These are phyloP conservation scores for Gila orcuttii DNA, from an alignment of 2,113 vertebrate species.

Conservation along the genomic window DNA sequence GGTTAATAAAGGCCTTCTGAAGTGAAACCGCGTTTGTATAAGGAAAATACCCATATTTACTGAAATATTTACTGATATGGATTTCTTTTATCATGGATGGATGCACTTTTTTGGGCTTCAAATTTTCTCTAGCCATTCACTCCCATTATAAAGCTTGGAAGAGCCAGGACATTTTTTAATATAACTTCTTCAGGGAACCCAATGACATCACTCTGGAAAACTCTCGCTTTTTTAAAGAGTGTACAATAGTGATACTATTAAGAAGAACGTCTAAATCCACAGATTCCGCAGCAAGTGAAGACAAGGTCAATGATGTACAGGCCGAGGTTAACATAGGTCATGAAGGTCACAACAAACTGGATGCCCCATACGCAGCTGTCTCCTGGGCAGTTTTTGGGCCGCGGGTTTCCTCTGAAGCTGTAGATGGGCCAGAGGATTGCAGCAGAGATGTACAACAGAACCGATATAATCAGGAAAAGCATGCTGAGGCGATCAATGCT, in stretches of 20 bases:
- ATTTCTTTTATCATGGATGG: too few species aligned
- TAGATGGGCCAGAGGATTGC: slow-evolving; percentile 80
- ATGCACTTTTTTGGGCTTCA: too few species aligned
- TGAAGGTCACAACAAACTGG: slow-evolving; percentile 75
- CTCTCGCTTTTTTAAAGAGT: not conserved
- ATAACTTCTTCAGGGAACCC: not conserved
- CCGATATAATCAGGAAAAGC: slow-evolving; percentile 75
- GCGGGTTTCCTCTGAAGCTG: slow-evolving; percentile 62
- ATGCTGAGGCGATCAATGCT: slow-evolving; percentile 74
- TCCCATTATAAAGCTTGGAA: too few species aligned
- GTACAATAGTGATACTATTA: not conserved
- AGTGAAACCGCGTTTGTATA: too few species aligned
- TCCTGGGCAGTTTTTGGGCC: not conserved
- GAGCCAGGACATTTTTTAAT: too few species aligned
- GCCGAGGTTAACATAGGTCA: slow-evolving; percentile 82
- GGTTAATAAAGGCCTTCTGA: too few species aligned
- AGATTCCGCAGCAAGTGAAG: slow-evolving; percentile 75
- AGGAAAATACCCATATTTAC: too few species aligned
- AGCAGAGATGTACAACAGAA: slow-evolving; percentile 76
- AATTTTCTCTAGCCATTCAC: too few species aligned
- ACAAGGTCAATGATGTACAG: slow-evolving; percentile 80
- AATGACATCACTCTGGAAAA: not conserved
- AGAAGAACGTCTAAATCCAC: slow-evolving; percentile 59
- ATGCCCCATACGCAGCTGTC: slow-evolving; percentile 72
- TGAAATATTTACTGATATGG: too few species aligned